Base-by-base conservation (phyloP, 2,888 invertebrate genomes). In the Diploptera punctata region DNA sequence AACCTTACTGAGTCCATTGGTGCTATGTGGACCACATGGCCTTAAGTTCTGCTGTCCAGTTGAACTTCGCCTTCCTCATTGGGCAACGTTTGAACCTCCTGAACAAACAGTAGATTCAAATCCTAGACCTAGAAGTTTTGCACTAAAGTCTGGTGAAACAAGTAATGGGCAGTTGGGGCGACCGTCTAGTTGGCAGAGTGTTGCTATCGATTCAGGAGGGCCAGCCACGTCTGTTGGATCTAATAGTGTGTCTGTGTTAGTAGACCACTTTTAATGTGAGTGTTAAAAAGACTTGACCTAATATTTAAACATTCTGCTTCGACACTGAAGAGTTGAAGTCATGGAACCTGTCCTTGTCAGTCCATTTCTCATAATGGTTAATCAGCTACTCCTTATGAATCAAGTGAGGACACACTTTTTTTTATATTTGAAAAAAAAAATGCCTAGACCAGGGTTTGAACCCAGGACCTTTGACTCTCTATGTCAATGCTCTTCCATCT, bases 1-100 rank as follows among this genome's bases (percentile, higher is more conserved):
- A 88, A 94, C 95, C 76, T 90, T 97, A 88, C 87, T 97, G 79
- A 95, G 95, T 79, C 97, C 97, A 74, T 87, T 97, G 80, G 97
- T 98, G 80, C 96, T 97, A 94, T 98, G 97, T 86, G 97, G 98
- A 75, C 98, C 98, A 26, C 95, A 95, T 85, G 87, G 97, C 77
- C 88, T 97, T 77, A 91, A 93, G 83, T 98, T 98, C 85, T 85
- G 90, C 74, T 89, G 91, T 81, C 96, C 97, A 68, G 95, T 97
- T 80, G 95, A 97, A 79, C 88, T 98, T 70, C 90, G 94, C 77
- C 91, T 98, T 81, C 98, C 98, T 76, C 97, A 93, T 82, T 92
- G 91, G 68, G 75, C 75, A 18, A 70, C 67, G 82, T 91, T 91
- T 77, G 92, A 92, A 81, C 91, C 91, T 68, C 89, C 92, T 74